Evolutionary conservation across 2,888 invertebrate genomes (phyloP), one percentile per base, ranked within the genome.

Genomic region (Drosophila differens): DNA sequence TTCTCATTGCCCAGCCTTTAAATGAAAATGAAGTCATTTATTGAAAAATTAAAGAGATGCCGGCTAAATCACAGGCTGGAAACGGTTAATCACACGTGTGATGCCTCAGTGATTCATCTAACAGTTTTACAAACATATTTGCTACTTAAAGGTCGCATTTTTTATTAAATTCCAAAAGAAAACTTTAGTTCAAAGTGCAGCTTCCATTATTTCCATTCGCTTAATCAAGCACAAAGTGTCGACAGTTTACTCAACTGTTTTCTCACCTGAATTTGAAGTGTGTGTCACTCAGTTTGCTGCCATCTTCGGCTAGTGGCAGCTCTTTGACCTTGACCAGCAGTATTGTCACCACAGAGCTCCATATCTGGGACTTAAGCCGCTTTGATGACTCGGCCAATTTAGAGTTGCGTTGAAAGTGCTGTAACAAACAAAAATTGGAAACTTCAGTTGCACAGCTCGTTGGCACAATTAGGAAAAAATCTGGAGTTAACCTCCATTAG

Each of bases 311-410:
- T 95, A 97, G 97, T 3, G 97, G 95, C 69, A 99, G 95, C 92
- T 98, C 97, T 94, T 96, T 97, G 16, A 98, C 99, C 93, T 99
- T 99, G 32, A 99, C 97, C 79, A 99, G 94, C n/a, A 99, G 97
- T 84, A 99, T 97, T 71, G 99, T 99, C 44, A 99, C 98, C 68
- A 99, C 98, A 4, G 98, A 98, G 92, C 97, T 98, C 99, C 99
- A 99, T 92, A 98, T 97, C 94, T 99, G 99, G 35, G 97, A 98
- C 94, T 98, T 99, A 63, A 98, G 94, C 73, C 97, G 95, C 91
- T 96, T 96, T 92, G 97, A 97, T 66, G 97, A 96, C 91, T 98
- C 97, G 49, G 96, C 96, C 78, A 97, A 93, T 92, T 96, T 95
- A 76, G 96, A 96, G 91, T 96, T 97, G 91, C 96, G 96, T 90